Conservation (phyloP, 2,113 vertebrate genomes). For the Passerina amoena region DNA sequence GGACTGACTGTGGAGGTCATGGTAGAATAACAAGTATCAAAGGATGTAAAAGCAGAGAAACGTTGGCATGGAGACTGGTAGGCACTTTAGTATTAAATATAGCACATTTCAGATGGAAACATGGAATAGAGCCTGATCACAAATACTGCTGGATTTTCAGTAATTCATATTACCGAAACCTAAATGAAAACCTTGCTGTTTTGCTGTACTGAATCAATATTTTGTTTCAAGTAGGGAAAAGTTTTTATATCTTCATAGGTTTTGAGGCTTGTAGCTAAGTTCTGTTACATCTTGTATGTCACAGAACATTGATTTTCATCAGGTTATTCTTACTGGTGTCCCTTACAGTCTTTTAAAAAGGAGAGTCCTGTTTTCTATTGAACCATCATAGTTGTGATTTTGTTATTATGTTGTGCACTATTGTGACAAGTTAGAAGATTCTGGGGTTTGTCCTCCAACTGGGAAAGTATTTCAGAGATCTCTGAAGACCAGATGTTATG, state of each 20-base stretch:
- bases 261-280: background rate
- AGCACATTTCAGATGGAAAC: background rate
- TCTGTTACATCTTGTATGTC: background rate
- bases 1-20: slow-evolving; percentile 12
- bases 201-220: background rate
- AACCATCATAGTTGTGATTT: background rate
- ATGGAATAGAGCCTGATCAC: background rate
- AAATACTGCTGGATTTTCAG: background rate
- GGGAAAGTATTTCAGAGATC: background rate
- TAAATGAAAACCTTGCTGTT: background rate
- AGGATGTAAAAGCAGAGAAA: slow-evolving; percentile 27
- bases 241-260: background rate
- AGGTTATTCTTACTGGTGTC: background rate
- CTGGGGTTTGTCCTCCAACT: background rate
- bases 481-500: background rate
- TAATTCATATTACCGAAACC: background rate
- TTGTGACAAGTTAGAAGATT: background rate
- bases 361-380: background rate
- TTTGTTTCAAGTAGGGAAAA: background rate
- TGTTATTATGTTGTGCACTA: background rate
- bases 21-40: slow-evolving; percentile 38
- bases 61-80: slow-evolving; percentile 48
- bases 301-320: background rate
- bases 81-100: slow-evolving; percentile 28
- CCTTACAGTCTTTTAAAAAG: background rate